Evolutionary conservation across 2,797 vertebrate species (phyloP), one percentile per base, ranked within the genome.

Genomic region (Sternarchorhynchus goeldii): DNA sequence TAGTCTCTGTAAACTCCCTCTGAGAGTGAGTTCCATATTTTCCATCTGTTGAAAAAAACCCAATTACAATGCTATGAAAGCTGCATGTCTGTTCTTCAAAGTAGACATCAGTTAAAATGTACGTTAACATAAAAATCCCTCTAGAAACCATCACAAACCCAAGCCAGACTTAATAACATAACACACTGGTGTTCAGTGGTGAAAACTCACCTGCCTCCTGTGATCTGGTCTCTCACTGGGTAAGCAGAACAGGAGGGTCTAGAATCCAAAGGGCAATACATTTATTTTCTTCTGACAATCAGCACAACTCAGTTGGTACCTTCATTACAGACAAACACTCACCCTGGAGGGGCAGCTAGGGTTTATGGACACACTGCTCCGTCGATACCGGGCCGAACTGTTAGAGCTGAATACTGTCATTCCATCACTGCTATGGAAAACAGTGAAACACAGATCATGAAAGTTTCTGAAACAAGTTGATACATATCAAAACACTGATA

Each of bases 351-450:
- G 92, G 63, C 90, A 91, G 88, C 92, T 92, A 72, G 91, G 93
- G 86, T 94, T 93, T 82, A 94, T 90, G 32, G 94, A 94, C 75
- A 93, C 90, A 3, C 93, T 94, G 90, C 93, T 94, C 85, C 94
- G 91, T 55, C 94, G 75, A 86, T 92, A 93, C 0, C 93, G 91
- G 6, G 90, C 89, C 0, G 90, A 91, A 5, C 83, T 88, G 39
- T 86, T 83, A 0, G 93, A 87, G 76, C 88, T 88, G 88, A 92
- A 92, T 62, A 92, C 86, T 0, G 88, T 87, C 88, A 90, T 91
- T 75, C 91, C 91, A 4, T 94, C 92, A 71, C 93, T 94, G 85
- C 82, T 64, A 21, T 50, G 41, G 21, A 78, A 63, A 62, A 12
- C 29, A 25, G 36, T 57, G 36, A 65, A 39, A 60, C 4, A 32